Base-by-base conservation (phyloP, 2,113 vertebrate species). In the Rhadina sibilatrix region DNA sequence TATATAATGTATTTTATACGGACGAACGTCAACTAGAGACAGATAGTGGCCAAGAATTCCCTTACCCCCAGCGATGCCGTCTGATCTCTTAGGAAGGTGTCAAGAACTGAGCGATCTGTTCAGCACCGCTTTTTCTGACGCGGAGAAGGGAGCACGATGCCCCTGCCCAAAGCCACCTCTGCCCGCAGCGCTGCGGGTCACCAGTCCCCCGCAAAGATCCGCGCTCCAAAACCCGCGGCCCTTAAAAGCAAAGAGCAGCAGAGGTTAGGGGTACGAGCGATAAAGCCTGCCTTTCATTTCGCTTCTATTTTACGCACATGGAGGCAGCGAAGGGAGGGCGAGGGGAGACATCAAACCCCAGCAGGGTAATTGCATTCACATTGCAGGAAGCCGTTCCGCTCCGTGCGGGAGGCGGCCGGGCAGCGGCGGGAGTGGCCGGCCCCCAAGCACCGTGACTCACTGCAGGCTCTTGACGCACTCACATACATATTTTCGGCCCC, bases 401-500 rank as follows among this genome's bases (percentile, higher is more conserved):
- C 56, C 63, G 0, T 6, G 35, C 21, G 7, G 46, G 64, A 44
- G 11, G 33, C 12, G 56, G 6, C 54, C 4, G 33, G 40, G 15
- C 40, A 69, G 61, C 5, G 12, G 18, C 31, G 12, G 60, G 31
- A 59, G 31, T 5, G 23, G 22, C 59, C 25, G 8, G 27, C 4
- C 68, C 35, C 35, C 59, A 37, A 38, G 31, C 27, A 1, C 52
- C 17, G 30, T 0, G 15, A 8, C 71, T 30, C 31, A 0, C 19
- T 20, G 64, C 20, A 42, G 28, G 27, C 38, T 27, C 77, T 78
- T 44, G n/a, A 35, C 84, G 33, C 56, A 7, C 35, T 40, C 64
- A 12, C 15, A 7, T 0, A 2, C 3, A 9, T 3, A 0, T 33
- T 87, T 83, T 38, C 14, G 1, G 17, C 38, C 59, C 15, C 59